Evolutionary conservation across 2,888 invertebrate genomes (phyloP), one percentile per base, ranked within the genome.

Genomic region (Thecophora atra): DNA sequence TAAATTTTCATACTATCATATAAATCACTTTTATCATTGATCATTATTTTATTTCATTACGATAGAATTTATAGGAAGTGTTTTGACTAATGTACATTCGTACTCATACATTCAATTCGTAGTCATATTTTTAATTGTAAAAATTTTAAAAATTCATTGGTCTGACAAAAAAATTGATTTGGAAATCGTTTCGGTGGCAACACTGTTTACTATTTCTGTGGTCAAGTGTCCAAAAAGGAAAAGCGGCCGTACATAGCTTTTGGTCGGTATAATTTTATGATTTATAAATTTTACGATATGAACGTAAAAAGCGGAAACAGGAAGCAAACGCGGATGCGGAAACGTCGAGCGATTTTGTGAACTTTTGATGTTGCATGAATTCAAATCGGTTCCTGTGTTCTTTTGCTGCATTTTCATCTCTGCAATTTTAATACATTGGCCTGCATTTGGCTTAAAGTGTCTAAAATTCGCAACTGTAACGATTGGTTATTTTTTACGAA

Each of bases 251-350:
- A n/a, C 51, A 52, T 13, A 64, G 44, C 24, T 68, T 68, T 65
- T 24, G 58, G 69, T 54, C 71, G 73, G 73, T 60, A 69, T 71
- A 71, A 73, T 71, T 73, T 73, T 69, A 71, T 73, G 71, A 69
- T 71, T 73, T 71, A 73, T 71, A 71, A 73, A 69, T 71, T 71
- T 65, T 58, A 37, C 64, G 71, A 65, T 69, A 37, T 37, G 37
- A 37, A 11, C 6, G 37, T 11, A 37, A 6, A 37, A 37, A 37
- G 64, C 63, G 66, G 19, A 63, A 42, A 26, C 62, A n/a, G 19
- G 42, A 47, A 60, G 24, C 21, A 66, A 11, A 51, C 26, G 44
- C 56, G 68, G 68, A 68, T 44, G 26, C 56, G 17, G 56, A 68
- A 68, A 58, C 68, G 42, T 58, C 56, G 58, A 58, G 68, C 56